Base-by-base conservation (phyloP, 1,140 invertebrate genomes). In the Drosophila kepulauana region DNA sequence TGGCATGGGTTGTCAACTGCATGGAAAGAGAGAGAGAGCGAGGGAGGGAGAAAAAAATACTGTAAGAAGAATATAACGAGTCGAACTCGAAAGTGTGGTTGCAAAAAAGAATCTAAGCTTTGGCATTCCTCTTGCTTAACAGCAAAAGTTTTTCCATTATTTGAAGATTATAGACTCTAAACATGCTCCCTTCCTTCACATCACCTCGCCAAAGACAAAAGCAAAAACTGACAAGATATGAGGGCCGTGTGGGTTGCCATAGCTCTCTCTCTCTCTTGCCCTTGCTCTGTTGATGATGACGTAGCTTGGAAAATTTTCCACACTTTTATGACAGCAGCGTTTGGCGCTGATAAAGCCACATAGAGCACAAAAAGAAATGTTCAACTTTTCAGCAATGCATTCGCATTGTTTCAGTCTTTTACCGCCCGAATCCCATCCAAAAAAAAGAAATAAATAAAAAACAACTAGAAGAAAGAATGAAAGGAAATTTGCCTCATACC, bases 81-180 rank as follows among this genome's bases (percentile, higher is more conserved):
- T 75, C 58, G 45, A 70, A 54, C 52, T 75, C 28, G 20, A 65
- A 64, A 70, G 68, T 71, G 73, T 71, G 72, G 73, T 75, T 75
- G 46, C 59, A 71, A 62, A 64, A 81, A 79, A 62, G 80, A 86
- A 81, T 88, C 85, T 89, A 89, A 89, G 85, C 85, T 89, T 77
- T 79, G 78, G 85, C 85, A 90, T 90, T 86, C 79, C 82, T 87
- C 59, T 84, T 84, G 87, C 88, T 88, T 91, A 91, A 91, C 87
- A 91, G 82, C 82, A 90, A 91, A 91, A 91, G 84, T 91, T 91
- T 91, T 91, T 91, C 88, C 88, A 91, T 91, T 91, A 91, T 91
- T 91, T 91, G 88, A 91, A 91, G 88, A 91, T 91, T 91, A 91
- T 91, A 91, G 82, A 91, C 82, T 91, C 88, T 88, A 91, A 91